Evolutionary conservation across 92 coral and sea anemone species (phyloP).

Genomic region (Palythoa heliodiscus): DNA sequence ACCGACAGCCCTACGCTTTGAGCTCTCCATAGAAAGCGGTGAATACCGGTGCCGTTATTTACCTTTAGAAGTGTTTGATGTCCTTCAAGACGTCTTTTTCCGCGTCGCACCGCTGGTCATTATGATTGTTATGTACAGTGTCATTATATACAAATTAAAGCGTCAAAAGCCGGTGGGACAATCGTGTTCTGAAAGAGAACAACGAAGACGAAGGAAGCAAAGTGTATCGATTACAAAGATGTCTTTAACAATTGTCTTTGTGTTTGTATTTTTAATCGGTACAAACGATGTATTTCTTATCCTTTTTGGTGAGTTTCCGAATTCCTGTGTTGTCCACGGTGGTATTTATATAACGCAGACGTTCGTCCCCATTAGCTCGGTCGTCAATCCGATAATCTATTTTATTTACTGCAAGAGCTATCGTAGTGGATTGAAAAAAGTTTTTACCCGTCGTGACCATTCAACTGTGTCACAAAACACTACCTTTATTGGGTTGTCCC

Average conservation of each 20-base stretch:
- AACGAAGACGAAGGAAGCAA: constrained; percentile 19
- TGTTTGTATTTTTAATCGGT: constrained; percentile 17
- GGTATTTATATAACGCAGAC: constrained; percentile 22
- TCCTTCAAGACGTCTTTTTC: not conserved
- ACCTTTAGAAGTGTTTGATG: not conserved
- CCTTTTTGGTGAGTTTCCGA: not conserved
- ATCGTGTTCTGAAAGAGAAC: constrained; percentile 25
- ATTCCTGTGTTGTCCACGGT: constrained; percentile 20
- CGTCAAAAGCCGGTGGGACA: constrained; percentile 36
- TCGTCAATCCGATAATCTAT: constrained; percentile 26
- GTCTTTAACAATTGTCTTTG: constrained; percentile 31
- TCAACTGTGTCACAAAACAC: constrained; percentile 3
- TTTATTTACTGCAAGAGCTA: constrained; percentile 38
- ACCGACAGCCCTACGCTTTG: not conserved
- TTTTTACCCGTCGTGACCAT: constrained; percentile 25
- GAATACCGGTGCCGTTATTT: not conserved
- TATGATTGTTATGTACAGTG: constrained; percentile 21
- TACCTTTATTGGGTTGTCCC: not conserved
- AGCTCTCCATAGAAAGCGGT: not conserved
- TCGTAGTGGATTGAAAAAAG: constrained; percentile 33
- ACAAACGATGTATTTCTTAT: constrained; percentile 26
- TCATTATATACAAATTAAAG: constrained; percentile 13
- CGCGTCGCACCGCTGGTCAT: constrained; percentile 12
- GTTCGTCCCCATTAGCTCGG: constrained; percentile 27
- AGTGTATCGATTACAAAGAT: constrained; percentile 33